A percentile compares a stretch with the other conserved stretches of the same genome.
Evolutionary conservation across 2,888 invertebrate genomes (phyloP).

Genomic region (Anoplius nigerrimus): DNA sequence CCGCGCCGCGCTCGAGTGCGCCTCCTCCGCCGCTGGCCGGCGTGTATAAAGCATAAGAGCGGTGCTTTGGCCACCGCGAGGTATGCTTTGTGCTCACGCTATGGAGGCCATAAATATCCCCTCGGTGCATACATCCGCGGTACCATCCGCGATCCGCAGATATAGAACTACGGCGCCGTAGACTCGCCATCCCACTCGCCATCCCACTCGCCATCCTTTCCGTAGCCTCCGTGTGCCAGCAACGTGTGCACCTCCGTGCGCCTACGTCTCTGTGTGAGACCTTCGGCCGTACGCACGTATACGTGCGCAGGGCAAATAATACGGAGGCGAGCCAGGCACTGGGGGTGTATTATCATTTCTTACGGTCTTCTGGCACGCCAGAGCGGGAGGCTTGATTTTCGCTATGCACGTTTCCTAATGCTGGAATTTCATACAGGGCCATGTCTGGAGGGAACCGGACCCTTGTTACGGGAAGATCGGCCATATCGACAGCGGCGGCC

Average conservation of each 20-base stretch:
- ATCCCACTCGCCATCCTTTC: too few species aligned
- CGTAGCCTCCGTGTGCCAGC: too few species aligned
- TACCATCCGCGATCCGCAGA: constrained; percentile 33
- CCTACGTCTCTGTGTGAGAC: too few species aligned
- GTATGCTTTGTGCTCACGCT: constrained; percentile 58
- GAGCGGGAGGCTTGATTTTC: constrained; percentile 15
- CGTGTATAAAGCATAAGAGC: not conserved
- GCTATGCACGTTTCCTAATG: constrained; percentile 5
- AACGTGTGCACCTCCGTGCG: too few species aligned
- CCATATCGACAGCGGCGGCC: too few species aligned
- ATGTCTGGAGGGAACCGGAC: not conserved
- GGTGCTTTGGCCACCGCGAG: constrained; percentile 19
- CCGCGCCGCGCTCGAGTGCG: not conserved
- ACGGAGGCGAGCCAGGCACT: constrained; percentile 10
- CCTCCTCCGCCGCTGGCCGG: not conserved
- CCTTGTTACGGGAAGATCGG: not conserved
- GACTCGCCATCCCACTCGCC: too few species aligned
- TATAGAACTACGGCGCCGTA: too few species aligned
- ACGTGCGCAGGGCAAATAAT: constrained; percentile 15
- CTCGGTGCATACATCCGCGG: constrained; percentile 45
- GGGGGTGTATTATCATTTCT: constrained; percentile 57
- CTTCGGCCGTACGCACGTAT: constrained; percentile 12
- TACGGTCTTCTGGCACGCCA: constrained; percentile 55
- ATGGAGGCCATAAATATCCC: constrained; percentile 57
- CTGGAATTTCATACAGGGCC: constrained; percentile 11